These are phyloP conservation scores for Daboia siamensis DNA, from an alignment of 2,113 vertebrate genomes.

Conservation along the genomic window DNA sequence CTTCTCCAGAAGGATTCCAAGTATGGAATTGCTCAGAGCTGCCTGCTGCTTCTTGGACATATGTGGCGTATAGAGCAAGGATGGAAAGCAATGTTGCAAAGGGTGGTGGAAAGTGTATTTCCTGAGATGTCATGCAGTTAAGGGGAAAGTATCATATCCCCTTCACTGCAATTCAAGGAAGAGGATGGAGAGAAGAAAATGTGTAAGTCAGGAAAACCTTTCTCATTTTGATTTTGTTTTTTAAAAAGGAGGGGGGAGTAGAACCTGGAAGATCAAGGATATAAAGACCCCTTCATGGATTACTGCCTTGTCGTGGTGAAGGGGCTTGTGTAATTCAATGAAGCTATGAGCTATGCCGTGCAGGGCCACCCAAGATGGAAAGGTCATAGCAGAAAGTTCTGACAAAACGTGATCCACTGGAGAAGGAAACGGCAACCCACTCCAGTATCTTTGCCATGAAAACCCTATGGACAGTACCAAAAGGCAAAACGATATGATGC, in stretches of 20 bases:
- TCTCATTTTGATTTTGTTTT: not conserved
- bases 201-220: not conserved
- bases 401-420: too few relatives aligned
- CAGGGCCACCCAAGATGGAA: too few relatives aligned
- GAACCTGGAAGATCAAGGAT: not conserved
- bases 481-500: too few relatives aligned
- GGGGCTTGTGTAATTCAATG: too few relatives aligned
- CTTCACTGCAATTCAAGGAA: not conserved
- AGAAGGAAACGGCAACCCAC: too few relatives aligned
- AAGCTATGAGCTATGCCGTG: too few relatives aligned
- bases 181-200: not conserved
- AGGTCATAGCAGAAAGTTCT: too few relatives aligned
- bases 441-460: too few relatives aligned
- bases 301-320: too few relatives aligned
- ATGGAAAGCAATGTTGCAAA: not conserved
- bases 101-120: not conserved
- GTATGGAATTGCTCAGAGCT: not conserved
- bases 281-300: not conserved
- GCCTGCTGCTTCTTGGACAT: not conserved
- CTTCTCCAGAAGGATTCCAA: not conserved
- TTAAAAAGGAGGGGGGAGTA: not conserved
- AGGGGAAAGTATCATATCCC: not conserved
- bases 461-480: too few relatives aligned
- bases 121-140: not conserved
- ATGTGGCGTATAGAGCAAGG: not conserved